Base-by-base conservation (phyloP, 2,797 vertebrate genomes). In the Cuculus canorus region DNA sequence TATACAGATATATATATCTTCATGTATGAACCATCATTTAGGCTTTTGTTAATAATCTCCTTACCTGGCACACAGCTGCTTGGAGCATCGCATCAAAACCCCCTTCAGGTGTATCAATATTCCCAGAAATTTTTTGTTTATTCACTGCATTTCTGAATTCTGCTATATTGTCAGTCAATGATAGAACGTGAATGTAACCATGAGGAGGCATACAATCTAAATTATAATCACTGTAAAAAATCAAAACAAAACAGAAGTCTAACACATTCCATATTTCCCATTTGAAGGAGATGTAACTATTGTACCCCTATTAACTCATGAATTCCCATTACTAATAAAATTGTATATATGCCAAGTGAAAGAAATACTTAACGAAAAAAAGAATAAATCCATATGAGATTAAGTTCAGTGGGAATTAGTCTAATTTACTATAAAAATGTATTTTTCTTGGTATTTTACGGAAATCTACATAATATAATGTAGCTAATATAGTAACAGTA, bases 51-150 rank as follows among this genome's bases (percentile, higher is more conserved):
- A 47, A 77, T 43, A 80, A 85, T 17, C 3, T 72, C 75, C 97
- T 97, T 96, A 99, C 99, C 98, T 99, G 98, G 94, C 99, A 99
- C 75, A 99, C 99, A 9, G 98, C 98, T 86, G 99, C 99, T 97
- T 99, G 99, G 83, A 99, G 98, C 99, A 99, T 99, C 0, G 99
- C 99, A 69, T 99, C 99, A 23, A 99, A 99, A 17, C 99, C 99
- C 59, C 99, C 99, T 97, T 99, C 99, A 4, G 99, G 99, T 22
- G 99, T 99, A 95, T 99, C 99, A 97, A 99, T 99, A 97, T 99
- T 99, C 17, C 99, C 99, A 17, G 99, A 99, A 94, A 99, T 99
- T 91, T 98, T 98, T 96, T 99, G 99, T 65, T 98, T 98, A 96
- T 98, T 98, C 90, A 99, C 98, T 47, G 98, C 98, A 33, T 98